These are phyloP conservation scores for Bradypodion ventrale DNA, from an alignment of 2,797 vertebrate genomes.

Conservation along the genomic window DNA sequence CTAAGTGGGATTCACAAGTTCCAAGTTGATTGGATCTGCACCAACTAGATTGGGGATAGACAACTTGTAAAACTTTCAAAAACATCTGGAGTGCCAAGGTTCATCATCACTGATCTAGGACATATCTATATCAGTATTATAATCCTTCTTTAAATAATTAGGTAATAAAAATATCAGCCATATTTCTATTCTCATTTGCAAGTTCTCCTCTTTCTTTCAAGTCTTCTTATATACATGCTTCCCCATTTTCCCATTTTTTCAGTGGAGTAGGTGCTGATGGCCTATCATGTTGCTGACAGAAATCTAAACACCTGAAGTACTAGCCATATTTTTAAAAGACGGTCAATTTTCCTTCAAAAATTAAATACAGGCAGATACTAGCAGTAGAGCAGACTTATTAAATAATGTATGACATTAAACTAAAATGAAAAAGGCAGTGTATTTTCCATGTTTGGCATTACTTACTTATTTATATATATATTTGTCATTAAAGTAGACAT, in stretches of 20 bases:
- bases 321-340: constrained; percentile 56
- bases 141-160: neutral
- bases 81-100: no score
- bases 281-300: constrained; percentile 32
- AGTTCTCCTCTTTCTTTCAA: neutral
- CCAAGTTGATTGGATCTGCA: neutral
- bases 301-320: constrained; percentile 41
- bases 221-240: neutral
- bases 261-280: constrained; percentile 31
- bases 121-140: neutral
- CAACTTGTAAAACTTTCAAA: neutral
- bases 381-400: constrained; percentile 29
- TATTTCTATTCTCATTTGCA: neutral
- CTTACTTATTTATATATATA: constrained; percentile 65
- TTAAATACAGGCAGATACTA: constrained; percentile 56
- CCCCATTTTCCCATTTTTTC: constrained; percentile 14
- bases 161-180: no score
- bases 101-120: no score
- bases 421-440: constrained; percentile 19
- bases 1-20: neutral
- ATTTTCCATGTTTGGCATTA: constrained; percentile 37
- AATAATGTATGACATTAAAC: constrained; percentile 34
- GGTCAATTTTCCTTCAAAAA: constrained; percentile 52
- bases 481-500: constrained; percentile 66
- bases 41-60: neutral